phyloP scores from a whole-genome alignment of 2,888 invertebrate genomes.

The Cinara cedri region DNA sequence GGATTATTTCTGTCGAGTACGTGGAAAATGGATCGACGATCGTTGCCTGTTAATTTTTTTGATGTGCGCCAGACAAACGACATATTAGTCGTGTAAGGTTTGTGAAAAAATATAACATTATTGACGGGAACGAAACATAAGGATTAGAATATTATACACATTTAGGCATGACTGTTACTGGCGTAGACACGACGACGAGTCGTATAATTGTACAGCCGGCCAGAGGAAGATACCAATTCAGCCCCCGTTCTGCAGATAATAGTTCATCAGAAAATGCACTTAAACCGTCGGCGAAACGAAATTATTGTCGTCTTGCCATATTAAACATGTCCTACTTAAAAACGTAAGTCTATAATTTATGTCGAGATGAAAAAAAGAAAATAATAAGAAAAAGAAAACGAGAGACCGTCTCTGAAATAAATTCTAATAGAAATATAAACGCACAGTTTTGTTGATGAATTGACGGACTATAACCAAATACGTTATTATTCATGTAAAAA shows the following conservation, averaged over 20 bases:
- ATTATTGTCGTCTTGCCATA: not conserved
- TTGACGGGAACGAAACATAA: not conserved
- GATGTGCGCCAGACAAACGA: too few species aligned
- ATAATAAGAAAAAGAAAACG: not conserved
- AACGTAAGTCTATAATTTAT: conserved; percentile 17
- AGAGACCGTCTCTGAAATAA: too few species aligned
- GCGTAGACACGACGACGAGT: not conserved
- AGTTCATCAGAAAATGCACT: conserved; percentile 2
- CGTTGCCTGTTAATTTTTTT: too few species aligned
- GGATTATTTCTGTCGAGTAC: too few species aligned
- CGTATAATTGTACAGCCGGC: not conserved
- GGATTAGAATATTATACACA: not conserved
- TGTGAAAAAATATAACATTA: not conserved
- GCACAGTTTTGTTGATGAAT: too few species aligned
- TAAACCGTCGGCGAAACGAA: conserved; percentile 8
- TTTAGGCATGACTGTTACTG: not conserved
- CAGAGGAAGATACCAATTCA: not conserved
- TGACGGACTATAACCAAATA: too few species aligned
- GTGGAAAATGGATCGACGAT: too few species aligned
- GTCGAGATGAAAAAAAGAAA: not conserved
- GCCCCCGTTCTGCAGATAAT: not conserved
- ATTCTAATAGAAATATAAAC: too few species aligned
- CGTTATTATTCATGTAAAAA: too few species aligned
- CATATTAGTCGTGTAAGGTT: too few species aligned
- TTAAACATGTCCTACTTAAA: not conserved